phyloP scores from a whole-genome alignment of 2,113 vertebrate genomes.

The Poecile atricapillus region DNA sequence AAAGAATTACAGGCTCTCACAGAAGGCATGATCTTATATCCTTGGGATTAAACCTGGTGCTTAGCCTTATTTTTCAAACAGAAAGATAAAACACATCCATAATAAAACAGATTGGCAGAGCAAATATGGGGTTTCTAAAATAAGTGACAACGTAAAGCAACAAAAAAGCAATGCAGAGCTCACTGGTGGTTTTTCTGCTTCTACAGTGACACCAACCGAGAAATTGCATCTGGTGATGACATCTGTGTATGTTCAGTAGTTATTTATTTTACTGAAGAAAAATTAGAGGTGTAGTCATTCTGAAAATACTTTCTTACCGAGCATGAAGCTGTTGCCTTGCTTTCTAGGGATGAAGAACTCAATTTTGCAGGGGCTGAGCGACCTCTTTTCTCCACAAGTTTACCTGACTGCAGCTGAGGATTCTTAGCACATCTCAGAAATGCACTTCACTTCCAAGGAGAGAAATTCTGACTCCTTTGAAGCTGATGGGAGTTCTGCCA shows the following conservation, averaged over 20 bases:
- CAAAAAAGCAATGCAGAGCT: background rate
- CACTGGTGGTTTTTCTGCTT: background rate
- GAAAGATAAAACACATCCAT: background rate
- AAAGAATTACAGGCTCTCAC: slow-evolving; percentile 13
- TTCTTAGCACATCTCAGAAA: background rate
- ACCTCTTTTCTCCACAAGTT: background rate
- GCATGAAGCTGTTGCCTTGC: background rate
- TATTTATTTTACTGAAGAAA: slow-evolving; percentile 6
- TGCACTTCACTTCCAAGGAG: background rate
- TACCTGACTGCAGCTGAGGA: background rate
- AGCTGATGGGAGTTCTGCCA: background rate
- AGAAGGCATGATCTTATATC: background rate
- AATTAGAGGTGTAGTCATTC: background rate
- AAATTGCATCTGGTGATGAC: slow-evolving; percentile 21
- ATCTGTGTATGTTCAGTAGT: background rate
- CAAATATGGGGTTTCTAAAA: background rate
- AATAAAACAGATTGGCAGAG: background rate
- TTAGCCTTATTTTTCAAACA: slow-evolving; percentile 25
- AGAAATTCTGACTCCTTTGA: background rate
- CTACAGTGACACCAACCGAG: background rate
- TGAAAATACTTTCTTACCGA: background rate
- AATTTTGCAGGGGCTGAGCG: background rate
- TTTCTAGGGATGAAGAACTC: background rate
- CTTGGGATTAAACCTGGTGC: background rate
- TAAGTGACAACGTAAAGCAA: background rate